Conservation (phyloP, 2,113 vertebrate species). For the Passer montanus region DNA sequence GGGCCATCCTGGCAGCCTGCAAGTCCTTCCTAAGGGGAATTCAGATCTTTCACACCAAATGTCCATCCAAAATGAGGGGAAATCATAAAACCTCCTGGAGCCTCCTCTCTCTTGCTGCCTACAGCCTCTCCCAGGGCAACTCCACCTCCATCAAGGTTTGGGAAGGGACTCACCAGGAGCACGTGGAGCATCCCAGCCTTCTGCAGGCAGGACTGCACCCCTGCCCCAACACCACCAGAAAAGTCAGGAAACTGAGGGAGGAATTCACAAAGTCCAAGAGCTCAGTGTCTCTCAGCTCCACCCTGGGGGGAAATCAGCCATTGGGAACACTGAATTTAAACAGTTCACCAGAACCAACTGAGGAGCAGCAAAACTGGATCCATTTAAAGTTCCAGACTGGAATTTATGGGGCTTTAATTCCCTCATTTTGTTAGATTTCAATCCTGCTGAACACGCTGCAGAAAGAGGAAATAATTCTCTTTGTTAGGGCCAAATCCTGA, state of each 20-base stretch:
- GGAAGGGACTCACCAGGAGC: background rate
- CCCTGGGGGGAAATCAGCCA: background rate
- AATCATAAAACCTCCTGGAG: accelerated
- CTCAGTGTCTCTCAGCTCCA: accelerated
- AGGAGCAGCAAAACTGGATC: background rate
- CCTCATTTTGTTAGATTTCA: background rate
- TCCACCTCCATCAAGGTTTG: background rate
- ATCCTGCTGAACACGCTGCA: background rate
- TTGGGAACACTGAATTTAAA: background rate
- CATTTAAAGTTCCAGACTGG: background rate
- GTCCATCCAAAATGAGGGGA: background rate
- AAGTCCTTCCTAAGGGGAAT: accelerated
- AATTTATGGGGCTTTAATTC: background rate
- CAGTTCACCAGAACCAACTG: background rate
- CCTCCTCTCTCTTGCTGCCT: background rate
- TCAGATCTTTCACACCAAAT: too few species aligned
- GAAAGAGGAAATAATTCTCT: background rate
- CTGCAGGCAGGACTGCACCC: accelerated
- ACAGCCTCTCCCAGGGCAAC: accelerated
- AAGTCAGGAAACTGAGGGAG: background rate
- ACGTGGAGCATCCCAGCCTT: accelerated
- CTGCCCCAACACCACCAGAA: background rate
- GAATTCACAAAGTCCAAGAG: background rate
- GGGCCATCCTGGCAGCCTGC: too few species aligned
- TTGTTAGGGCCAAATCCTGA: background rate